Evolutionary conservation across 30 jellyfish, hydroid and myxozoan genomes (phyloP), one percentile per base, ranked within the genome.

Genomic region (Aurelia sp.): DNA sequence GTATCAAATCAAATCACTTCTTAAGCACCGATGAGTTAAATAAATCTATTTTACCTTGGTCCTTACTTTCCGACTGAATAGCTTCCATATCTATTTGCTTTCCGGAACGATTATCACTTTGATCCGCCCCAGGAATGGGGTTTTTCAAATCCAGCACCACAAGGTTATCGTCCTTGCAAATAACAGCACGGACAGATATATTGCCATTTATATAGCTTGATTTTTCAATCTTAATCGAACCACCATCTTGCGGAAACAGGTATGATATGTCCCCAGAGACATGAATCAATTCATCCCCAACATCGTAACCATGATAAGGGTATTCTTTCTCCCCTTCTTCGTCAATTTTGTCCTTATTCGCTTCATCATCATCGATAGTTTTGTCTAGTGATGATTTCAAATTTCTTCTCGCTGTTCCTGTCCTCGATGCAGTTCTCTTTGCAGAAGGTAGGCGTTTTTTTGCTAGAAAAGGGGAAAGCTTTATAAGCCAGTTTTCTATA

Each of bases 221-320:
- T 55, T 67, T 86, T 31, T 87, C 96, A 13, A 93, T 57, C 47
- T 76, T 93, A 31, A 93, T 80, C 44, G 80, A 58, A 22, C 85
- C 64, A 4, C 94, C 92, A 52, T 79, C 85, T 15, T 68, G 76
- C 0, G 98, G 97, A 40, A 85, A 87, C 15, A 83, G 73, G 71
- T 87, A 87, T 1, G 92, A 62, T 31, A 72, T 73, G 53, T 64
- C 86, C 22, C 91, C 93, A 2, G 90, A 63, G 37, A 83, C 74
- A 68, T 80, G 96, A 21, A 87, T 73, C 78, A 93, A 74, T 19
- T 74, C 89, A 62, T 93, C 98, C 9, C 98, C 98, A 19, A 93
- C 77, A 72, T 88, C 91, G 40, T 93, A 93, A 3, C 98, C 98
- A 77, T 55, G 84, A 68, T 87, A 93, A 9, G 73, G 82, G 53